Percentiles rank a stretch among this genome's conserved stretches.
phyloP scores from a whole-genome alignment of 2,113 vertebrate species.

The Peromyscus californicus region DNA sequence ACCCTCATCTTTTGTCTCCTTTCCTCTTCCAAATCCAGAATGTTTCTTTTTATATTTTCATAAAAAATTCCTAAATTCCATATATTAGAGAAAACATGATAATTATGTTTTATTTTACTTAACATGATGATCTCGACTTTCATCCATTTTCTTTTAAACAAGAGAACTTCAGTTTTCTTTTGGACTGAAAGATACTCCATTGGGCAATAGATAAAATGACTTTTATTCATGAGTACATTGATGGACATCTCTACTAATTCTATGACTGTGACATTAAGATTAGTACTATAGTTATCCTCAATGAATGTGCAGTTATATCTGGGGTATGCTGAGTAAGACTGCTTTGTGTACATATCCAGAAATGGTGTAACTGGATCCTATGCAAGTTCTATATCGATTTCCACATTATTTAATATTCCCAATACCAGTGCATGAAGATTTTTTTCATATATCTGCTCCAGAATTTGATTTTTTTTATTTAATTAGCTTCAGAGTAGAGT shows the following conservation, averaged over 20 bases:
- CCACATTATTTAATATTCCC: neutral
- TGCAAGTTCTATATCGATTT: neutral
- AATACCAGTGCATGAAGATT: neutral
- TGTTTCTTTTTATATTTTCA: neutral
- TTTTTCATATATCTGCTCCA: neutral
- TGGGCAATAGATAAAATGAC: neutral
- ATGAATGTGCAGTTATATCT: neutral
- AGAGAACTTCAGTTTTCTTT: neutral
- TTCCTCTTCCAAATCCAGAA: neutral
- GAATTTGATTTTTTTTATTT: neutral
- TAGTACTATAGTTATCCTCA: no score
- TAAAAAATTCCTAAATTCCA: neutral
- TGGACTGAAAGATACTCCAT: neutral
- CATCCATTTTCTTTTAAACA: neutral
- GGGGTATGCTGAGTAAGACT: neutral
- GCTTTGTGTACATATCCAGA: neutral
- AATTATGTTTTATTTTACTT: neutral
- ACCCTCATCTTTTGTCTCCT: neutral
- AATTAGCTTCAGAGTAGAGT: neutral
- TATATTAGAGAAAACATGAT: neutral
- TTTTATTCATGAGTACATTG: neutral
- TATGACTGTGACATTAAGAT: neutral
- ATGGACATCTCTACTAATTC: neutral
- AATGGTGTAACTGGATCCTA: neutral
- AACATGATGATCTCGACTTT: neutral